Conservation (phyloP, 2,113 vertebrate species). For the Limnothrissa miodon region DNA sequence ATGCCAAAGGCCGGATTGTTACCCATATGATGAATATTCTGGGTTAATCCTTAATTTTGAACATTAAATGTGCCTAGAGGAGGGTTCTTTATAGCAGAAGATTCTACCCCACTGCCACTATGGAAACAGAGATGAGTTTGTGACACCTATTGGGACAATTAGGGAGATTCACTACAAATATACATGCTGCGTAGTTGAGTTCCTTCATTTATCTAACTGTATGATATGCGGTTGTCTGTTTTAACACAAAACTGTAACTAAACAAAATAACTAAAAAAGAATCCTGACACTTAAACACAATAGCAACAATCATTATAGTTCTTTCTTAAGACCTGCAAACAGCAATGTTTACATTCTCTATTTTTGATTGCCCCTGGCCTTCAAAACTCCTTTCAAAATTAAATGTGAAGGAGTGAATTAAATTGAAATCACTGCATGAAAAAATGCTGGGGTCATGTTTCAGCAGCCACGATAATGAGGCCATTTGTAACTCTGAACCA, state of each 20-base stretch:
- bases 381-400: not conserved
- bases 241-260: not conserved
- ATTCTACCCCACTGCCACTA: not conserved
- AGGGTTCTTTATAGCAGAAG: not conserved
- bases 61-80: slow-evolving; percentile 23
- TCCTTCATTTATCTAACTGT: not conserved
- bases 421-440: slow-evolving; percentile 2
- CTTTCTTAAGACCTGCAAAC: not conserved
- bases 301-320: not conserved
- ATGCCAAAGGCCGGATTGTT: slow-evolving; percentile 9
- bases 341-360: not conserved
- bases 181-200: not conserved
- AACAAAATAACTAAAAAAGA: not conserved
- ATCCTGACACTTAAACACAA: not conserved
- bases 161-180: not conserved
- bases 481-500: slow-evolving; percentile 43
- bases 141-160: not conserved
- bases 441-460: slow-evolving; percentile 36
- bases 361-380: not conserved
- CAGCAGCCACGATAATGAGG: slow-evolving; percentile 42
- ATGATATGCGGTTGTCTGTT: not conserved
- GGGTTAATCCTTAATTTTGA: slow-evolving; percentile 14
- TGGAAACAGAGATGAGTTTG: not conserved
- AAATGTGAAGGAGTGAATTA: not conserved
- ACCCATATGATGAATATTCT: slow-evolving; percentile 16